Evolutionary conservation across 2,888 invertebrate genomes (phyloP).

Genomic region (Leptopilina syphax): DNA sequence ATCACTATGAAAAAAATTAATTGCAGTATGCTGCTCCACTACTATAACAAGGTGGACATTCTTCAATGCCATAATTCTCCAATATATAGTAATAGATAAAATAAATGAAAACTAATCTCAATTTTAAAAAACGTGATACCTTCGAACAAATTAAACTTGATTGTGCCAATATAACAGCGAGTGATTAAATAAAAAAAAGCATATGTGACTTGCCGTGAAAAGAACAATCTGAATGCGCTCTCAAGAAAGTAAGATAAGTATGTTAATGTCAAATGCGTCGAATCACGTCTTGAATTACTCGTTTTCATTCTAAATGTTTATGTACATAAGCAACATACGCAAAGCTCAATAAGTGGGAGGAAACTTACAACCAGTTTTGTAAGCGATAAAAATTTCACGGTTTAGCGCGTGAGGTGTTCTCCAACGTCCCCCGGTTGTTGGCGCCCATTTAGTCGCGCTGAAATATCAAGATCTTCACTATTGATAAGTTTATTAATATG

Average conservation of each 20-base stretch:
- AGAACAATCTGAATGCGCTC: slow-evolving; percentile 40
- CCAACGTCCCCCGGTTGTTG: slow-evolving; percentile 51
- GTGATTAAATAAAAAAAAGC: slow-evolving; percentile 31
- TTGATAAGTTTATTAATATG: slow-evolving; percentile 64
- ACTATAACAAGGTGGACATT: no score
- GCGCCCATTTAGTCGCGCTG: slow-evolving; percentile 58
- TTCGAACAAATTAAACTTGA: no score
- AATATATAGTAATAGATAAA: no score
- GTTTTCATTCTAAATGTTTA: slow-evolving; percentile 44
- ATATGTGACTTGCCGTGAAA: slow-evolving; percentile 18
- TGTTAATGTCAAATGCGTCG: slow-evolving; percentile 56
- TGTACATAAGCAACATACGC: not conserved
- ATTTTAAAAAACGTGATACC: no score
- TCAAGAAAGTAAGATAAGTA: slow-evolving; percentile 49
- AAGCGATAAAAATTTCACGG: slow-evolving; percentile 56
- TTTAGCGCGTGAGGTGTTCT: slow-evolving; percentile 50
- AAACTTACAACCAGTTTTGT: slow-evolving; percentile 56
- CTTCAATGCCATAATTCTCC: no score
- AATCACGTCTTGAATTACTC: slow-evolving; percentile 50
- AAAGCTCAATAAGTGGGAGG: slow-evolving; percentile 29
- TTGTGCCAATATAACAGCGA: not conserved
- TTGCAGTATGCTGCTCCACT: no score
- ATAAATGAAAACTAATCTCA: no score
- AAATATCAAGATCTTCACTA: slow-evolving; percentile 62
- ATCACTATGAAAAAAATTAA: no score